These are phyloP conservation scores for Scaptomyza caliginosa DNA, from an alignment of 2,888 invertebrate genomes.

Conservation along the genomic window DNA sequence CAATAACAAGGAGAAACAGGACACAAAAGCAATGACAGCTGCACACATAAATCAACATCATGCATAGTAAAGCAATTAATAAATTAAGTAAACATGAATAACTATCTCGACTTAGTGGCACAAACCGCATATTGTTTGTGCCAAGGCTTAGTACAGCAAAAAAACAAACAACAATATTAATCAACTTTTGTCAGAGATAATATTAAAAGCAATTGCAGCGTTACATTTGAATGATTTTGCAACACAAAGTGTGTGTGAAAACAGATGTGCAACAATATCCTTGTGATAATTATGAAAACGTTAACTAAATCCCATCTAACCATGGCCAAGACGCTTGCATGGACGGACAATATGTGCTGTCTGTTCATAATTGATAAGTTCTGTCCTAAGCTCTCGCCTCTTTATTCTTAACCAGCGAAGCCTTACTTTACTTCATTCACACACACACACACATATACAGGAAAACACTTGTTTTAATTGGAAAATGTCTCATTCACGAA, in stretches of 20 bases:
- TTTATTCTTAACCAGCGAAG: too few species aligned
- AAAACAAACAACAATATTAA: background rate
- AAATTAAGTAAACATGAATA: background rate
- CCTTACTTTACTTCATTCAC: too few species aligned
- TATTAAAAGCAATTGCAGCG: background rate
- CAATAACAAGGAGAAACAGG: constrained; percentile 20
- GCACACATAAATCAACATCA: constrained; percentile 8
- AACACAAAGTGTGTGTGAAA: background rate
- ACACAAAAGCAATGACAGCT: constrained; percentile 48
- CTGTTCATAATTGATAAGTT: too few species aligned
- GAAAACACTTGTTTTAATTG: too few species aligned
- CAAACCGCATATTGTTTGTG: background rate
- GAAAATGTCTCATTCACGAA: too few species aligned
- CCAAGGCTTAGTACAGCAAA: background rate
- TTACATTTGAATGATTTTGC: background rate
- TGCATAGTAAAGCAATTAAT: background rate
- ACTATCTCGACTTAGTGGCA: background rate
- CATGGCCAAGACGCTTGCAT: too few species aligned
- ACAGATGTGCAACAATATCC: background rate
- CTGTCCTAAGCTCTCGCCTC: too few species aligned
- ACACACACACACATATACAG: too few species aligned
- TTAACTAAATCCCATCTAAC: too few species aligned
- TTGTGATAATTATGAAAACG: background rate
- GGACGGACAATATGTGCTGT: too few species aligned
- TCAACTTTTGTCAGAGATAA: background rate